Evolutionary conservation across 2,113 vertebrate species (phyloP).

Genomic region (Acrocephalus arundinaceus): DNA sequence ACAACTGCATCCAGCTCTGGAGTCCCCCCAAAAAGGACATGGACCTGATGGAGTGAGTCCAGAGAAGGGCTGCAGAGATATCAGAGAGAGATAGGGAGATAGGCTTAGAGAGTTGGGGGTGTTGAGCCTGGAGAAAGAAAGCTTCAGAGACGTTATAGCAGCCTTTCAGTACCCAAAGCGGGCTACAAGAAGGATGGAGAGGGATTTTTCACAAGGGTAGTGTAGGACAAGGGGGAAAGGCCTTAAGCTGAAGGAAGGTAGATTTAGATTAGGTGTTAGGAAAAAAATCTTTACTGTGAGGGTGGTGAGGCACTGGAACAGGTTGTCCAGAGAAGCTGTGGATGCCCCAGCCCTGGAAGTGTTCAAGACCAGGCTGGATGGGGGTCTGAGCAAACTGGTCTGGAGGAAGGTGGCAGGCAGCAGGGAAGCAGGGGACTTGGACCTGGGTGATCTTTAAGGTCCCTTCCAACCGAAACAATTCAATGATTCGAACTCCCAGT

Average conservation of each 20-base stretch:
- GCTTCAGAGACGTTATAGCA: not conserved
- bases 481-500: not conserved
- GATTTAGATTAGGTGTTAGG: not conserved
- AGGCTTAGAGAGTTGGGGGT: not conserved
- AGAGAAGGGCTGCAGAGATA: not conserved
- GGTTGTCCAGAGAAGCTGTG: not conserved
- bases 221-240: not conserved
- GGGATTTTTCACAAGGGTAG: not conserved
- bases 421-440: not conserved
- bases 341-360: not conserved
- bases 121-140: not conserved
- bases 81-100: not conserved
- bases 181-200: not conserved
- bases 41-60: rapidly evolving
- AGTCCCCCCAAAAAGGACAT: not conserved
- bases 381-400: not conserved
- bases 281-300: not conserved
- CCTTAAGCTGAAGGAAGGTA: not conserved
- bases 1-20: not conserved
- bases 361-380: not conserved
- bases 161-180: not conserved
- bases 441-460: too few species aligned
- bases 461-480: not conserved
- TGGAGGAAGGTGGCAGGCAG: not conserved
- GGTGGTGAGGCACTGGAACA: not conserved